Conservation (phyloP, 35 echinoderm and acorn worm species). For the Heliocidaris tuberculata region DNA sequence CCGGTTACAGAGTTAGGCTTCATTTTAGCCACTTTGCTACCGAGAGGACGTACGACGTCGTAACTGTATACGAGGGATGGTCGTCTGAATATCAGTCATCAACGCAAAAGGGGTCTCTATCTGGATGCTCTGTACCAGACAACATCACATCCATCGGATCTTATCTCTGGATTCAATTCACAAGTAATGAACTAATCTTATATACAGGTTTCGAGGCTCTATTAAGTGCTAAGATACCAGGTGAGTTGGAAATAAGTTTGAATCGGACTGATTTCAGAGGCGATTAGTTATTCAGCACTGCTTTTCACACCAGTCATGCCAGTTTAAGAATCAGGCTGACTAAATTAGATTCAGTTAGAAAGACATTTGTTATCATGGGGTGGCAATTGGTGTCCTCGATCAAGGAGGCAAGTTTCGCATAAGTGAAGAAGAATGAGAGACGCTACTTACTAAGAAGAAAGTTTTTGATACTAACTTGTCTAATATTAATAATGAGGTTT, state of each 20-base stretch:
- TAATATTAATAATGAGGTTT: too few species aligned
- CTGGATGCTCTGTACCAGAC: neutral
- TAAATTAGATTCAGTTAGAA: too few species aligned
- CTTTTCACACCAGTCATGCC: too few species aligned
- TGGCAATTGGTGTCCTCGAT: too few species aligned
- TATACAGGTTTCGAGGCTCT: neutral
- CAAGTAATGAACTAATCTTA: neutral
- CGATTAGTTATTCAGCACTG: too few species aligned
- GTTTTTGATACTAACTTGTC: too few species aligned
- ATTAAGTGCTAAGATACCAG: neutral
- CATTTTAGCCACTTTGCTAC: neutral
- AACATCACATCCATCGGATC: neutral
- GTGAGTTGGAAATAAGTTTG: neutral
- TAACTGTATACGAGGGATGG: neutral
- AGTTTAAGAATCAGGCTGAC: too few species aligned
- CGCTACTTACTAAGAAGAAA: too few species aligned
- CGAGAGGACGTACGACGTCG: neutral
- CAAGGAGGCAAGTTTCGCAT: too few species aligned
- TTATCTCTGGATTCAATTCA: neutral
- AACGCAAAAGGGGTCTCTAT: neutral
- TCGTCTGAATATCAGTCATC: neutral
- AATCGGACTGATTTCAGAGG: too few species aligned
- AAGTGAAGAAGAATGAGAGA: too few species aligned
- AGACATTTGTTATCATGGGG: too few species aligned
- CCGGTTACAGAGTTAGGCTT: neutral